Conservation (phyloP, 2,113 vertebrate species). For the Oostethus manadensis region DNA sequence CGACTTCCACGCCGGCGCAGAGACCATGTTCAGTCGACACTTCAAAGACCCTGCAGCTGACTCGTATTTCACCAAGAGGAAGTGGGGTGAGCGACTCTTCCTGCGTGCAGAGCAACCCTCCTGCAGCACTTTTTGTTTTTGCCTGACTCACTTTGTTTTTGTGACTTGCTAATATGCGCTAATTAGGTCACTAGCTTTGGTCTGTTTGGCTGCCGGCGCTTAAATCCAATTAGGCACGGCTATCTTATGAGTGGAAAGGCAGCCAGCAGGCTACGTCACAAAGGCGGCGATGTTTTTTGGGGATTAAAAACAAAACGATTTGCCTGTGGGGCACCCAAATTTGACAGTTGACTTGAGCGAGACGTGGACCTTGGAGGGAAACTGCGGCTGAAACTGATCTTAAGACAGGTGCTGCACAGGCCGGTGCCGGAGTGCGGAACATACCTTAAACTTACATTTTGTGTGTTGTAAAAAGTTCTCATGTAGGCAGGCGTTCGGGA, state of each 20-base stretch:
- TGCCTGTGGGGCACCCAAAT: no score
- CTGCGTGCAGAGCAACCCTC: not conserved
- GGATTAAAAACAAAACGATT: no score
- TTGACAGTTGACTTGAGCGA: constrained; percentile 40
- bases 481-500: no score
- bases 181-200: constrained; percentile 5
- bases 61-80: constrained; percentile 95
- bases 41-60: constrained; percentile 96
- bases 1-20: constrained; percentile 96
- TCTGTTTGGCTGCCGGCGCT: not conserved
- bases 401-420: constrained; percentile 44
- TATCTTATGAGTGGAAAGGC: not conserved
- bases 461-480: no score
- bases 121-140: not conserved
- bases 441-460: not conserved
- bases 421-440: no score
- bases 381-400: constrained; percentile 72
- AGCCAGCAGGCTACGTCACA: not conserved
- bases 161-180: not conserved
- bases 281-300: not conserved
- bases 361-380: constrained; percentile 45
- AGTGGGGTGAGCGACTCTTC: constrained; percentile 86
- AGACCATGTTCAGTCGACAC: constrained; percentile 97
- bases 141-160: constrained; percentile 14
- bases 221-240: not conserved